These are phyloP conservation scores for Catharus bicknelli DNA, from an alignment of 2,113 vertebrate genomes.

Conservation along the genomic window DNA sequence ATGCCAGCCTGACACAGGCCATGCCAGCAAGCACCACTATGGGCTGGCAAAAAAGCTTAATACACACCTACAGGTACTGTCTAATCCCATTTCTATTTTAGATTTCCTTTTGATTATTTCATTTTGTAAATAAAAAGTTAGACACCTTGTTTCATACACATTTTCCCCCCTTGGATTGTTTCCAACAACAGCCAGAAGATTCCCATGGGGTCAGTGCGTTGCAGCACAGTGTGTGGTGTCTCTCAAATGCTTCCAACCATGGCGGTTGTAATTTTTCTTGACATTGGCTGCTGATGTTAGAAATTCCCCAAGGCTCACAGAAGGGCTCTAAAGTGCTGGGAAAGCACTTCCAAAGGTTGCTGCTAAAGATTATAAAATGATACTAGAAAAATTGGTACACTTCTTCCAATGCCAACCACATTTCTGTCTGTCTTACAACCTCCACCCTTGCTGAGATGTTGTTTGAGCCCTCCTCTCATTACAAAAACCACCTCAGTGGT, in stretches of 20 bases:
- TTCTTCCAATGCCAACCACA: not conserved
- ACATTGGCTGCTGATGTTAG: not conserved
- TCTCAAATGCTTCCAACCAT: not conserved
- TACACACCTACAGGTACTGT: not conserved
- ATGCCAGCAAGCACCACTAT: fast-evolving
- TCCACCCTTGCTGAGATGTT: not conserved
- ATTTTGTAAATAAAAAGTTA: not conserved
- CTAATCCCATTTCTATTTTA: not conserved
- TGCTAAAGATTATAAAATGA: not conserved
- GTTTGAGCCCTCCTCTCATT: not conserved
- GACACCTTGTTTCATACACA: not conserved
- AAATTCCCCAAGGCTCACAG: not conserved
- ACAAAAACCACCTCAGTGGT: not conserved
- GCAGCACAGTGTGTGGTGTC: not conserved
- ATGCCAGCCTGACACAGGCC: fast-evolving
- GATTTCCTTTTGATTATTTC: not conserved
- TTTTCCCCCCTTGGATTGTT: not conserved
- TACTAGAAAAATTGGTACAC: not conserved
- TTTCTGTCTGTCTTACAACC: not conserved
- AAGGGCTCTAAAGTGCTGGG: not conserved
- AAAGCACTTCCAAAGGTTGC: not conserved
- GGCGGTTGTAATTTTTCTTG: not conserved
- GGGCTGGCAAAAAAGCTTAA: too few species aligned
- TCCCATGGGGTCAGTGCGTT: fast-evolving
- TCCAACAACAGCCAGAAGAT: not conserved